A percentile compares a stretch with the other conserved stretches of the same genome.
Conservation (phyloP, 2,888 invertebrate genomes). For the Uropetala carovei region DNA sequence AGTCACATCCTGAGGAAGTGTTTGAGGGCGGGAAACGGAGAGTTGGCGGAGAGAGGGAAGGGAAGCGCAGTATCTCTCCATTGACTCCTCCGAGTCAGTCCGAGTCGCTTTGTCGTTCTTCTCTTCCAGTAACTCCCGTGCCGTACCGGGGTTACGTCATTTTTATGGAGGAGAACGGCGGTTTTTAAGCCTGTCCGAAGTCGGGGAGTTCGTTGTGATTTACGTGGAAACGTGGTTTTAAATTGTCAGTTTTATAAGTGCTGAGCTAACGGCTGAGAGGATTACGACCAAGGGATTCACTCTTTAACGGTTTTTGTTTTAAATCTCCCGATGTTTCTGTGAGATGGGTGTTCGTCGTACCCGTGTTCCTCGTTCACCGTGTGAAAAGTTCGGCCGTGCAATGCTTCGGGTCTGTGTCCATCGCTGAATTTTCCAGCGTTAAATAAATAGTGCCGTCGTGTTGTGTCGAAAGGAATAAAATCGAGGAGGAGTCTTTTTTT, state of each 20-base stretch:
- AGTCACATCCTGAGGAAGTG: constrained; percentile 49
- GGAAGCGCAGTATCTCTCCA: not conserved
- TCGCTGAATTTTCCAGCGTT: not conserved
- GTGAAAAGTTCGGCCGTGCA: too few species aligned
- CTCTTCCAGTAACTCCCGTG: not conserved
- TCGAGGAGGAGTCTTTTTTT: not conserved
- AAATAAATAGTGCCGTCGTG: too few species aligned
- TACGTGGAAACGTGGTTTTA: too few species aligned
- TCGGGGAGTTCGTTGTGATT: too few species aligned
- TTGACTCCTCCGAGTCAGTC: not conserved
- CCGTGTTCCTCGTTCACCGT: not conserved
- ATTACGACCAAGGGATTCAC: too few species aligned
- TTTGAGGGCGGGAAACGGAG: constrained; percentile 38
- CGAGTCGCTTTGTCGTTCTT: not conserved
- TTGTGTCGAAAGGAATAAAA: not conserved
- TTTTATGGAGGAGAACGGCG: too few species aligned
- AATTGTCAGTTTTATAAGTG: too few species aligned
- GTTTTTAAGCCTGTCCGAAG: too few species aligned
- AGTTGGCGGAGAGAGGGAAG: not conserved
- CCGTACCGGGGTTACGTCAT: not conserved
- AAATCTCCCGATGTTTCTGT: too few species aligned
- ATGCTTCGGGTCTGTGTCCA: not conserved
- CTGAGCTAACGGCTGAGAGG: too few species aligned
- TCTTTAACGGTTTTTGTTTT: too few species aligned
- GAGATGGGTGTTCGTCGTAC: not conserved